Conservation (phyloP, 2,888 invertebrate species). For the Bhutanitis thaidina region DNA sequence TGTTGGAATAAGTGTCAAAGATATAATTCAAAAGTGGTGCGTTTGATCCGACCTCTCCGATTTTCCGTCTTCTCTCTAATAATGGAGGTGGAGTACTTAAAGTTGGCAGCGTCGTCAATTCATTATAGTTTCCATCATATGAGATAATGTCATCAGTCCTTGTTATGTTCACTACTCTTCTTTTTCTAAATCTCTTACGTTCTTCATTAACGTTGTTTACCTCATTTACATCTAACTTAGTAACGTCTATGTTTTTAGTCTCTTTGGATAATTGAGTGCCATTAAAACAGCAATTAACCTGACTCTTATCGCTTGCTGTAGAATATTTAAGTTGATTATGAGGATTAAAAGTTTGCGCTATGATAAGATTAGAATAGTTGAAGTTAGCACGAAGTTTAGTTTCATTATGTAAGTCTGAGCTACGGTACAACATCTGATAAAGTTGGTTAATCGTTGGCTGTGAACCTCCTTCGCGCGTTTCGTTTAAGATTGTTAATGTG, state of each 20-base stretch:
- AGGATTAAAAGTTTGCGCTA: slow-evolving; percentile 38
- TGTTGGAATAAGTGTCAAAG: slow-evolving; percentile 69
- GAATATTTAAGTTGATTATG: slow-evolving; percentile 38
- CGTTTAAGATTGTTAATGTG: slow-evolving; percentile 44
- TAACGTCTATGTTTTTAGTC: slow-evolving; percentile 35
- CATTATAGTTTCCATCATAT: slow-evolving; percentile 27
- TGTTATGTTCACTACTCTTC: slow-evolving; percentile 51
- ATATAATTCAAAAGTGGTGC: slow-evolving; percentile 70
- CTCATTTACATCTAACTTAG: slow-evolving; percentile 38
- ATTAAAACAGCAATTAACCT: slow-evolving; percentile 38
- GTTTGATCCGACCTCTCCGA: slow-evolving; percentile 66
- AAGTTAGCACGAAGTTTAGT: slow-evolving; percentile 40
- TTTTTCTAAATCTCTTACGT: slow-evolving; percentile 44
- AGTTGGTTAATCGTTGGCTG: slow-evolving; percentile 64
- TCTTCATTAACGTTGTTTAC: slow-evolving; percentile 14
- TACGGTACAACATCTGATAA: slow-evolving; percentile 65
- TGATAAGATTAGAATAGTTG: slow-evolving; percentile 47
- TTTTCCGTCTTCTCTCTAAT: slow-evolving; percentile 54
- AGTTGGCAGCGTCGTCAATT: slow-evolving; percentile 36
- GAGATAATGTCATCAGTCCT: slow-evolving; percentile 35
- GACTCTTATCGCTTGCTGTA: slow-evolving; percentile 30
- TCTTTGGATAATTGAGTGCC: slow-evolving; percentile 15
- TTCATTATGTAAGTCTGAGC: slow-evolving; percentile 44
- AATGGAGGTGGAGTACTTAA: slow-evolving; percentile 38
- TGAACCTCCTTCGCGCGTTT: slow-evolving; percentile 38